phyloP scores from a whole-genome alignment of 2,888 invertebrate genomes.

The Cynaeus angustus region DNA sequence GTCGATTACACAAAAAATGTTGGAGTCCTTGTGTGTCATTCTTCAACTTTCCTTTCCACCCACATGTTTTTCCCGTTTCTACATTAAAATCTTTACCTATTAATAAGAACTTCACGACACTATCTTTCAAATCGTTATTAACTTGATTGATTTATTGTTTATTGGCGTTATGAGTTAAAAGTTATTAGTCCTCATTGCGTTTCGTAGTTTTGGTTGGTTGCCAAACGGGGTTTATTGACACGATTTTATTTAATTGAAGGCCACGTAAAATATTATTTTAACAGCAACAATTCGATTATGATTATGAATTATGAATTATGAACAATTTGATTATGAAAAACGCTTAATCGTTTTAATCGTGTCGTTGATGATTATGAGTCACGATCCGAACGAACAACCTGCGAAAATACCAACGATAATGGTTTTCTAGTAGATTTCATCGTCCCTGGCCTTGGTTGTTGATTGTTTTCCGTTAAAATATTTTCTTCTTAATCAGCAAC shows the following conservation, averaged over 20 bases:
- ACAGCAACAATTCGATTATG: no score
- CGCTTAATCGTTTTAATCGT: no score
- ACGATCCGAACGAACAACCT: no score
- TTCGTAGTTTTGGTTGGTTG: conserved; percentile 3
- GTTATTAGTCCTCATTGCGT: conserved; percentile 17
- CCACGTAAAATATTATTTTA: background rate
- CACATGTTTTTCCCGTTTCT: conserved; percentile 1
- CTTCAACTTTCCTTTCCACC: conserved; percentile 11
- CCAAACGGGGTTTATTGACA: conserved; percentile 4
- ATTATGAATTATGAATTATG: no score
- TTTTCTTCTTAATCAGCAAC: no score
- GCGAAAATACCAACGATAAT: no score
- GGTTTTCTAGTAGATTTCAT: no score
- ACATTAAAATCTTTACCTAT: background rate
- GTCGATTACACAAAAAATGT: background rate
- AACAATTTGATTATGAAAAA: no score
- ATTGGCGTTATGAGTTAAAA: conserved; percentile 10
- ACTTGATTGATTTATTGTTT: conserved; percentile 20
- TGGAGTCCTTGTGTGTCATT: conserved; percentile 3
- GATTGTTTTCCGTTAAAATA: no score
- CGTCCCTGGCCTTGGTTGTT: no score
- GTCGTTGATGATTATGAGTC: no score
- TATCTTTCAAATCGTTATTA: background rate
- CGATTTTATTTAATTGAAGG: background rate
- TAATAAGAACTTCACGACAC: background rate